These are phyloP conservation scores for Ichneumon xanthorius DNA, from an alignment of 2,888 invertebrate species.

Conservation along the genomic window DNA sequence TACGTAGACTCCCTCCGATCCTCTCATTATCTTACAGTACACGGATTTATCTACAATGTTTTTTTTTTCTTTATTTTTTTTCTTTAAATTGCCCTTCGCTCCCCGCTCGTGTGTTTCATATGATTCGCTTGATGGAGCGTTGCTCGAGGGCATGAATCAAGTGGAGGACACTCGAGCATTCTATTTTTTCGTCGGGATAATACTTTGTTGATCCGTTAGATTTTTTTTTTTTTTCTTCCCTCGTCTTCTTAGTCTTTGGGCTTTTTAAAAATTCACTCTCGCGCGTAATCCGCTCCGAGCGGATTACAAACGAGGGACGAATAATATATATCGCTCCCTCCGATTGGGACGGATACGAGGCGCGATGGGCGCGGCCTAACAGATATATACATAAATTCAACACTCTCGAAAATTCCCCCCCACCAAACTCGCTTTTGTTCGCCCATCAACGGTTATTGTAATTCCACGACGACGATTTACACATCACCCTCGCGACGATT, in stretches of 20 bases:
- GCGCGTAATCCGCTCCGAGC: slow-evolving; percentile 55
- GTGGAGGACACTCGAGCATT: slow-evolving; percentile 1
- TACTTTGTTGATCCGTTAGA: slow-evolving; percentile 1
- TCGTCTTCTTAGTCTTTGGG: slow-evolving; percentile 33
- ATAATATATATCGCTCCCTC: slow-evolving; percentile 50
- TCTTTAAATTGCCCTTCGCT: slow-evolving; percentile 7
- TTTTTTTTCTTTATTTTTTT: slow-evolving; percentile 2
- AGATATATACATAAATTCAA: slow-evolving; percentile 49
- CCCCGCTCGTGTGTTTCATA: neutral
- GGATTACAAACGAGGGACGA: slow-evolving; percentile 55
- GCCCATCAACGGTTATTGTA: slow-evolving; percentile 51
- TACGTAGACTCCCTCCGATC: slow-evolving; percentile 29
- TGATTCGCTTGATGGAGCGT: neutral
- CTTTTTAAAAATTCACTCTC: slow-evolving; percentile 38
- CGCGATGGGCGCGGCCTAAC: slow-evolving; percentile 57
- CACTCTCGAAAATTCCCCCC: slow-evolving; percentile 15
- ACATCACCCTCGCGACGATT: slow-evolving; percentile 9
- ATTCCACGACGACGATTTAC: slow-evolving; percentile 16
- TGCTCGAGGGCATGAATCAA: slow-evolving; percentile 21
- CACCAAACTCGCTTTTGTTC: slow-evolving; percentile 26
- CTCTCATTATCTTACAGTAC: slow-evolving; percentile 60
- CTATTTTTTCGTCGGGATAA: slow-evolving; percentile 10
- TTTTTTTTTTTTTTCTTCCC: neutral
- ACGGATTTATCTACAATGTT: slow-evolving; percentile 58
- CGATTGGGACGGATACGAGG: slow-evolving; percentile 49